These are phyloP conservation scores for Antitype chi DNA, from an alignment of 2,888 invertebrate species.

Conservation along the genomic window DNA sequence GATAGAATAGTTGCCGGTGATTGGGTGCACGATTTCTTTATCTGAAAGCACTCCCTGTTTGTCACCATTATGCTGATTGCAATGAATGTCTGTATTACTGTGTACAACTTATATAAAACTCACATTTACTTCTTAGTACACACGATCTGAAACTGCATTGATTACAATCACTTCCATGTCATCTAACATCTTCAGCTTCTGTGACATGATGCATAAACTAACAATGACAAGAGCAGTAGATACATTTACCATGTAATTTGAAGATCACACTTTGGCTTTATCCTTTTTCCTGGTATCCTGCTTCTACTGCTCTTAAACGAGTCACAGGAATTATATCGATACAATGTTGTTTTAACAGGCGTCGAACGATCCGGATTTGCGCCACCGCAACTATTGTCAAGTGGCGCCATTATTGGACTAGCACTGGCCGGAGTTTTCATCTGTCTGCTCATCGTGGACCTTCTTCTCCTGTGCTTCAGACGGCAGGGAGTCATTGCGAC, in stretches of 20 bases:
- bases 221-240: slow-evolving; percentile 84
- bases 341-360: slow-evolving; percentile 78
- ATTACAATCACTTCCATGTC: slow-evolving; percentile 85
- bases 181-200: slow-evolving; percentile 87
- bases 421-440: slow-evolving; percentile 95
- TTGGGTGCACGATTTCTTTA: slow-evolving; percentile 88
- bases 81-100: slow-evolving; percentile 77
- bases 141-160: slow-evolving; percentile 77
- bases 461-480: slow-evolving; percentile 94
- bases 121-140: slow-evolving; percentile 65
- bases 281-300: slow-evolving; percentile 61
- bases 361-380: slow-evolving; percentile 87
- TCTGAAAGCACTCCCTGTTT: slow-evolving; percentile 87
- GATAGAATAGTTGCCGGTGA: slow-evolving; percentile 80
- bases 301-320: slow-evolving; percentile 81
- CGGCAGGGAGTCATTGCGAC: slow-evolving; percentile 93
- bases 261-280: slow-evolving; percentile 54
- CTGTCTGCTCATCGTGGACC: slow-evolving; percentile 95
- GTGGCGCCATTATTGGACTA: slow-evolving; percentile 95
- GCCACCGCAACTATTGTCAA: slow-evolving; percentile 91
- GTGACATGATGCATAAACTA: slow-evolving; percentile 87
- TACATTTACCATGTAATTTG: slow-evolving; percentile 63
- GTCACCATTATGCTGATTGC: slow-evolving; percentile 81
- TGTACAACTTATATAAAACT: slow-evolving; percentile 42
- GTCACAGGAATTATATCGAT: slow-evolving; percentile 57